Evolutionary conservation across 2,797 vertebrate genomes (phyloP).

Genomic region (Tadarida brasiliensis): DNA sequence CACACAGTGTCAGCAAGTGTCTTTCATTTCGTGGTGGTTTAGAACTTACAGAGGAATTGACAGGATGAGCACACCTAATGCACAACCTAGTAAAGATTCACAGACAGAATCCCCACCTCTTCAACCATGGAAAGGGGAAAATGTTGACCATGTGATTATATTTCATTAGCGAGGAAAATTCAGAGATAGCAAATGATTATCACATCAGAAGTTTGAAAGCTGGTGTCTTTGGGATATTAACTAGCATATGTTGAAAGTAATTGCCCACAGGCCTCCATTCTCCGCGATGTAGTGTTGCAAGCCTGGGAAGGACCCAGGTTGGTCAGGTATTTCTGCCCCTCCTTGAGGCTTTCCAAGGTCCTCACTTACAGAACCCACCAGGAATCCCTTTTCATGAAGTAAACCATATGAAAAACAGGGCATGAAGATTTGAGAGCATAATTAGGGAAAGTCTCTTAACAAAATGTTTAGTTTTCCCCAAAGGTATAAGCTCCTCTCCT

Average conservation of each 20-base stretch:
- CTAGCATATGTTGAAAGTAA: background rate
- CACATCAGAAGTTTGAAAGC: slow-evolving; percentile 30
- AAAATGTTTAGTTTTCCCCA: background rate
- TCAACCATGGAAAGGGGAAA: background rate
- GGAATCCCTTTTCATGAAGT: background rate
- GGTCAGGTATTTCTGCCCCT: background rate
- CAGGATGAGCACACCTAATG: slow-evolving; percentile 64
- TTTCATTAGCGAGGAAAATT: slow-evolving; percentile 56
- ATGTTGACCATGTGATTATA: slow-evolving; percentile 22
- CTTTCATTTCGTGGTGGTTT: slow-evolving; percentile 78
- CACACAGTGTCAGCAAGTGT: slow-evolving; percentile 74
- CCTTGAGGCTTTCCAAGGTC: background rate
- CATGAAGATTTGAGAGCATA: background rate
- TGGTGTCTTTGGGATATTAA: background rate
- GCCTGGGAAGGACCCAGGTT: background rate
- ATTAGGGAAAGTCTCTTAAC: background rate
- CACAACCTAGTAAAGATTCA: slow-evolving; percentile 43
- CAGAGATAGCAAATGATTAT: slow-evolving; percentile 21
- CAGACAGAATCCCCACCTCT: slow-evolving; percentile 33
- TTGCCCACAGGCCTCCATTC: background rate
- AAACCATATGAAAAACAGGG: background rate
- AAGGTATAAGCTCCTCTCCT: background rate
- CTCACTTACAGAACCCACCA: background rate
- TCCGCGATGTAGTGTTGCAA: fast-evolving
- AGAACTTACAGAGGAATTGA: slow-evolving; percentile 74